A percentile compares a stretch with the other conserved stretches of the same genome.
phyloP scores from a whole-genome alignment of 2,797 vertebrate species.

The Darevskia mixta region DNA sequence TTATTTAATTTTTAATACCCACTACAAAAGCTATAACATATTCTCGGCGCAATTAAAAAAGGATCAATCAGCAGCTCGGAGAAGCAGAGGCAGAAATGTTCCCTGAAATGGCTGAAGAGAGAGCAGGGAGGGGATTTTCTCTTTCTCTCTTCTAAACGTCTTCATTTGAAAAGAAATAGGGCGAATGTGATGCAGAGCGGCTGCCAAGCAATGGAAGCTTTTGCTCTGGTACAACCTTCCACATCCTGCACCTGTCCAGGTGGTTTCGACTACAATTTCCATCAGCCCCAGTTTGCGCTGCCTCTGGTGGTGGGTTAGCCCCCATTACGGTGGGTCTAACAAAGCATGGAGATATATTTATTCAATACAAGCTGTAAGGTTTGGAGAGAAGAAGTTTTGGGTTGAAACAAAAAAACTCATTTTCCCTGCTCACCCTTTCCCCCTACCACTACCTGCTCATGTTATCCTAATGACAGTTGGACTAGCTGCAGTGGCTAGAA shows the following conservation, averaged over 20 bases:
- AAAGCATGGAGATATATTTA: no score
- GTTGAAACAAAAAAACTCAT: no score
- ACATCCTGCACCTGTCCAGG: no score
- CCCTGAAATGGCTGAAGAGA: slow-evolving; percentile 50
- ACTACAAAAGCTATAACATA: slow-evolving; percentile 72
- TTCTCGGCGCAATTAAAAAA: slow-evolving; percentile 74
- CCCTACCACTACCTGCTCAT: neutral
- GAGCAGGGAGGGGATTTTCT: neutral
- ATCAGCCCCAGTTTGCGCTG: no score
- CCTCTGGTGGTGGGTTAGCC: no score
- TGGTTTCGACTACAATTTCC: no score
- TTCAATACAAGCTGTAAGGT: no score
- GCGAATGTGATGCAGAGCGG: neutral
- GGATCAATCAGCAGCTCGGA: slow-evolving; percentile 56
- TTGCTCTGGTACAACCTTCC: neutral
- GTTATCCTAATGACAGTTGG: neutral
- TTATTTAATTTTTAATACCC: slow-evolving; percentile 70
- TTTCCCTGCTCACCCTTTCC: neutral
- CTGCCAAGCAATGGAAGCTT: neutral
- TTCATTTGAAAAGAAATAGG: neutral
- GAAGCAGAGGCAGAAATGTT: slow-evolving; percentile 41
- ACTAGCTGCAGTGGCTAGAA: neutral
- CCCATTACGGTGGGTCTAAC: neutral
- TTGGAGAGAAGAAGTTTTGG: no score
- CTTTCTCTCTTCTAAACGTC: slow-evolving; percentile 8